Evolutionary conservation across 2,888 invertebrate species (phyloP), one percentile per base, ranked within the genome.

Genomic region (Melanostoma mellinum): DNA sequence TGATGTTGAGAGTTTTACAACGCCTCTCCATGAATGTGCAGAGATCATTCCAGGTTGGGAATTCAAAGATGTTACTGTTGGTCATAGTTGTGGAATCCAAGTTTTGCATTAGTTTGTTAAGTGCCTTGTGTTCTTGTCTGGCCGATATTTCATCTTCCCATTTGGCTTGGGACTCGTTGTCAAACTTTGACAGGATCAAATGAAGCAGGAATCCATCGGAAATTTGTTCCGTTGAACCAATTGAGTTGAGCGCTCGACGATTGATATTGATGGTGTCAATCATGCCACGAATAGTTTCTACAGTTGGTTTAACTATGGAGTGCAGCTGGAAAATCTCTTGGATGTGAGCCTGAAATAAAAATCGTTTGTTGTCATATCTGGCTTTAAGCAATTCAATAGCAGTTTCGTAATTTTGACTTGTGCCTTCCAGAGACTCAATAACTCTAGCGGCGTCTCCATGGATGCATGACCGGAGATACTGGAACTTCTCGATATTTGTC

Each of bases 381-480:
- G 56, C 2, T 38, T 67, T 67, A 6, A 65, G 63, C 40, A 82
- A n/a, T 46, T 76, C 73, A 0, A 77, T 44, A 3, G 85, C 85
- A 4, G 68, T 80, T 30, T 46, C 65, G 6, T 85, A 79, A n/a
- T 81, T 82, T 10, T 69, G 53, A 3, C 63, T 50, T 3, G 78
- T 79, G 35, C 77, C 71, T 60, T 85, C 79, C 40, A 80, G 10
- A n/a, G 80, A 80, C 33, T 85, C 77, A 38, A 71, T 61, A 0
- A 78, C 36, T 8, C 58, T 65, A 5, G 72, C 56, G 0, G 74
- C 74, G 9, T 35, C 53, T 6, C 53, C 73, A 36, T 48, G 65
- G 33, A 85, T 53, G 58, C 71, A 71, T 3, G 74, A 77, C 4
- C 71, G 69, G 2, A 80, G 58, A 40, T 80, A 77, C 10, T 85